Evolutionary conservation across 2,113 vertebrate genomes (phyloP).

Genomic region (Mus spicilegus): DNA sequence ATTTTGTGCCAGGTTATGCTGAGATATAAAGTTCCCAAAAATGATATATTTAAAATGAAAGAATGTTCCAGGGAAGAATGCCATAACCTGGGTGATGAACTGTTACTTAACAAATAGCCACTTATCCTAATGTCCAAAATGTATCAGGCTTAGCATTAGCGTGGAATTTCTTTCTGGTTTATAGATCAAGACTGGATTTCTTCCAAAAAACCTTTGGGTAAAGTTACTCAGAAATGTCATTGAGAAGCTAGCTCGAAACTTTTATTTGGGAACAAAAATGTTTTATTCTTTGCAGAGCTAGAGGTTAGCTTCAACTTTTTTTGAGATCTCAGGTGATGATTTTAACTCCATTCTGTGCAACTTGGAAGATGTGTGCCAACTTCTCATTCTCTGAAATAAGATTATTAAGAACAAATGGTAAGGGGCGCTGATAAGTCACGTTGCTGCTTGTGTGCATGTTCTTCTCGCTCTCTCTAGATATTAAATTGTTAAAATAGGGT

Average conservation of each 20-base stretch:
- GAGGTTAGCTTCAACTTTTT: not conserved
- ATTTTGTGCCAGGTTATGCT: constrained; percentile 53
- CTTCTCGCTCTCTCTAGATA: not conserved
- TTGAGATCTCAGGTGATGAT: not conserved
- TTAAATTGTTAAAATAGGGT: not conserved
- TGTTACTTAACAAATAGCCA: constrained; percentile 60
- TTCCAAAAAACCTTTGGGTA: constrained; percentile 41
- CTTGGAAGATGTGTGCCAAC: not conserved
- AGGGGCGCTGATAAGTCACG: not conserved
- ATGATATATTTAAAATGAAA: constrained; percentile 56
- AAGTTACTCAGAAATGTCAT: constrained; percentile 45
- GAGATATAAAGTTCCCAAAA: constrained; percentile 45
- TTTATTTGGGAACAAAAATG: not conserved
- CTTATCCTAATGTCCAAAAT: not conserved
- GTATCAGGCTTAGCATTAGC: constrained; percentile 37
- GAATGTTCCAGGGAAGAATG: not conserved
- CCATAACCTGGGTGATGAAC: constrained; percentile 51
- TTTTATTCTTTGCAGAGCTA: not conserved
- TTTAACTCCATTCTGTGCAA: not conserved
- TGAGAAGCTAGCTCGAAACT: not conserved
- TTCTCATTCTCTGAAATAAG: not conserved
- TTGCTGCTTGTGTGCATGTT: not conserved
- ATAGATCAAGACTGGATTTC: constrained; percentile 31
- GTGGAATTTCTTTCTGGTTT: constrained; percentile 66
- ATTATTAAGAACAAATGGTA: not conserved